A percentile compares a stretch with the other conserved stretches of the same genome.
Conservation (phyloP, 2,797 vertebrate genomes). For the Galago senegalensis region DNA sequence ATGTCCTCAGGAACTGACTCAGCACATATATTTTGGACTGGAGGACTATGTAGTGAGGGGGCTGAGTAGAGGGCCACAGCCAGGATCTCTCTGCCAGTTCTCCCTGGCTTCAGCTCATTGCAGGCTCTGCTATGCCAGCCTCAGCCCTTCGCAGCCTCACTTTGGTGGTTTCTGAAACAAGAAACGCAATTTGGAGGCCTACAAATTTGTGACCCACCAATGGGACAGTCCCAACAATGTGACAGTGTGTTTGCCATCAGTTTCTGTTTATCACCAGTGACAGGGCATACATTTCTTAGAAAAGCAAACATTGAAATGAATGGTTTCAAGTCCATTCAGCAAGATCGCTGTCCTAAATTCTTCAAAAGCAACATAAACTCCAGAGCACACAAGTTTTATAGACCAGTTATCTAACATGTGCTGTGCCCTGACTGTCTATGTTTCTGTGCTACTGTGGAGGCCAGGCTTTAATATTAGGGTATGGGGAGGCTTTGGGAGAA, state of each 20-base stretch:
- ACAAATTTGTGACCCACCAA: neutral
- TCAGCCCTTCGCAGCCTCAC: neutral
- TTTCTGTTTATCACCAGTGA: neutral
- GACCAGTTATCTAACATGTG: neutral
- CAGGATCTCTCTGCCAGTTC: no score
- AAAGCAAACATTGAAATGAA: slow-evolving; percentile 31
- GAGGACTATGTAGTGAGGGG: neutral
- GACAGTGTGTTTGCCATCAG: neutral
- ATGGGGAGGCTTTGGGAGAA: neutral
- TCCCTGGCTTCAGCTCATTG: neutral
- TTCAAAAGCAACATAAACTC: neutral
- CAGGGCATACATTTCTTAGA: neutral
- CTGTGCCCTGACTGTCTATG: accelerated
- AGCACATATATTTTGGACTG: neutral
- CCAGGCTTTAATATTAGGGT: neutral
- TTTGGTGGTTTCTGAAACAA: slow-evolving; percentile 10
- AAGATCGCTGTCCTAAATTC: neutral
- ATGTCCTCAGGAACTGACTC: accelerated
- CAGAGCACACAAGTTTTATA: neutral
- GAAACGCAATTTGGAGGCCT: neutral
- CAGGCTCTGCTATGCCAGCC: neutral
- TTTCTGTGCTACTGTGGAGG: neutral
- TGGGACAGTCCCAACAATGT: neutral
- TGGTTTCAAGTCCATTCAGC: neutral
- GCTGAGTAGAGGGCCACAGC: neutral